Conservation (phyloP, 2,888 invertebrate genomes). For the Eupithecia inturbata region DNA sequence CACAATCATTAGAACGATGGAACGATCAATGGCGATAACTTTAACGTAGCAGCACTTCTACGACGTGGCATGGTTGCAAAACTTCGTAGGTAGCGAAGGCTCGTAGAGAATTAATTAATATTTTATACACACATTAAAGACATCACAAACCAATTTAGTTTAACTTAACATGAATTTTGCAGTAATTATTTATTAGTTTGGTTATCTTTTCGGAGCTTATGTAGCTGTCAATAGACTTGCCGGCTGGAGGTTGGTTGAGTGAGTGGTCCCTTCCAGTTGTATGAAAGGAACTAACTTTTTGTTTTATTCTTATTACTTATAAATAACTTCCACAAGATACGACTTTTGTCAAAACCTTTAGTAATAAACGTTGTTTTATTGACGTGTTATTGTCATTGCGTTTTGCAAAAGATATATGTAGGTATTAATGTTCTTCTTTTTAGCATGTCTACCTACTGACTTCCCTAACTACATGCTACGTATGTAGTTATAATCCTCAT, state of each 20-base stretch:
- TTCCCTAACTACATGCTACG: not conserved
- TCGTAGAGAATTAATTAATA: not conserved
- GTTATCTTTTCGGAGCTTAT: not conserved
- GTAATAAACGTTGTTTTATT: not conserved
- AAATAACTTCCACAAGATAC: not conserved
- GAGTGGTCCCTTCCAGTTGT: not conserved
- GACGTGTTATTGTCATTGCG: no score
- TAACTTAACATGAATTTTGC: not conserved
- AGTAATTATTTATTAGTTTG: not conserved
- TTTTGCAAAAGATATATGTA: not conserved
- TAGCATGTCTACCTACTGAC: not conserved
- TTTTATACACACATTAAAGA: not conserved
- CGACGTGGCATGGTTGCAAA: not conserved
- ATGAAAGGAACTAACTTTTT: not conserved
- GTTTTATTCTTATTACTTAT: not conserved
- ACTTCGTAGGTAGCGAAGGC: not conserved
- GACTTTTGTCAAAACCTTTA: not conserved
- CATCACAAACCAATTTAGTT: not conserved
- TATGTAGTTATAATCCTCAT: not conserved
- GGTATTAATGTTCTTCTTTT: not conserved
- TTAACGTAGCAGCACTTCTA: not conserved
- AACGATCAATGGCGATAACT: not conserved
- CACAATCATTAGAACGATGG: conserved; percentile 1
- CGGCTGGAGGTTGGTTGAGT: not conserved
- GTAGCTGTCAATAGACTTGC: not conserved